Percentiles rank a stretch among this genome's conserved stretches.
phyloP scores from a whole-genome alignment of 1,140 invertebrate species.

The Battus philenor region DNA sequence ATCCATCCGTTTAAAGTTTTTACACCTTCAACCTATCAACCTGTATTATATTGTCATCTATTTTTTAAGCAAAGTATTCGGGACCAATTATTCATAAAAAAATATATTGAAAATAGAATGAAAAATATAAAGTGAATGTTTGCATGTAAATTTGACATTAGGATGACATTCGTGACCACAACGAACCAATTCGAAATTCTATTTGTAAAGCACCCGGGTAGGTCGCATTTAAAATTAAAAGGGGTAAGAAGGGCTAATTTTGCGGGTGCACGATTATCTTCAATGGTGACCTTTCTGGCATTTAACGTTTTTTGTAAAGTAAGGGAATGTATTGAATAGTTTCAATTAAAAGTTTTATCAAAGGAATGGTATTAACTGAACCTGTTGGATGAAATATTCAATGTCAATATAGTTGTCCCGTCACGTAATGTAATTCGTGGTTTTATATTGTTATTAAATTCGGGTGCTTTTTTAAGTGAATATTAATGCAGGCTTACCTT shows the following conservation, averaged over 20 bases:
- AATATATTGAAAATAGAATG: not conserved
- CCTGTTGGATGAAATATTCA: too few species aligned
- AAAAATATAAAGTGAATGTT: conserved; percentile 2
- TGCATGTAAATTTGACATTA: not conserved
- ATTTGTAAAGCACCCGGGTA: conserved; percentile 2
- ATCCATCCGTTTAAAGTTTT: too few species aligned
- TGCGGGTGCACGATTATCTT: conserved; percentile 4
- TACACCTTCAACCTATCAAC: too few species aligned
- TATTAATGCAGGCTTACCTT: too few species aligned
- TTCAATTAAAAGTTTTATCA: conserved; percentile 5
- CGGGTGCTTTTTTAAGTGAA: not conserved
- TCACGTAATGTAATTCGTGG: too few species aligned
- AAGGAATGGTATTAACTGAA: not conserved
- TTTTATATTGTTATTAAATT: too few species aligned
- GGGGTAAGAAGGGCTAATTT: conserved; percentile 9
- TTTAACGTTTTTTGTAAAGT: conserved; percentile 1
- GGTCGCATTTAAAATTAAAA: conserved; percentile 13
- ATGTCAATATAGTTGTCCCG: too few species aligned
- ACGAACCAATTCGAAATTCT: conserved; percentile 2
- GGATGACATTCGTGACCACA: conserved; percentile 3
- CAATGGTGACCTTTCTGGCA: not conserved
- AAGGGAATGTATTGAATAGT: not conserved
- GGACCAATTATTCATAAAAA: not conserved
- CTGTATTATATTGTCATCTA: too few species aligned
- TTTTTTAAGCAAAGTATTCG: not conserved